Evolutionary conservation across 2,888 invertebrate species (phyloP), one percentile per base, ranked within the genome.

Genomic region (Tiphia femorata): DNA sequence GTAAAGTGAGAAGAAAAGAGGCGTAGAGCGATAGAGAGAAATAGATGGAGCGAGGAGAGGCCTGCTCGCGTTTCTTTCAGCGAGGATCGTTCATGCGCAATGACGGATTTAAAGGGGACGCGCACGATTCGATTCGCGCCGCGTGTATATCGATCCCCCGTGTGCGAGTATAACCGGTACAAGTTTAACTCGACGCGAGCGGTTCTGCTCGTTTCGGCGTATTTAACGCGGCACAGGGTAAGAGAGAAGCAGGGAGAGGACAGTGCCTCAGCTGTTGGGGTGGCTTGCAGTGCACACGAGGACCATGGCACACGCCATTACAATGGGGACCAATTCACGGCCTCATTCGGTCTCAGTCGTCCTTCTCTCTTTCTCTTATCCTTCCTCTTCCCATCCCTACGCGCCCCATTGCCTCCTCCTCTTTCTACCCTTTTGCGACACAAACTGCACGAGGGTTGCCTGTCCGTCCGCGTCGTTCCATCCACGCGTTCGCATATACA

Each of bases 301-400:
- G 69, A 72, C 66, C 68, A 63, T 71, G 67, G 72, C 73, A 66
- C 73, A 70, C 73, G 75, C 73, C 68, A 75, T 76, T 75, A 76
- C 76, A 76, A 73, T 76, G 67, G 67, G 67, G 68, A 59, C 71
- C 60, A 49, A 46, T 59, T 60, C 50, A 60, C 56, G 50, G 35
- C 35, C 14, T 62, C 46, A 49, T 49, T 51, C 8, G 10, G 10
- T 29, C 29, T 17, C 16, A n/a, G 21, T 40, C 46, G 37, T 46
- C 21, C 33, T 27, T 37, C 56, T 23, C 21, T 42, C 25, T 25
- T 38, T 23, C 43, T 30, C 33, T 41, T n/a, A 29, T 6, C 23
- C 27, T 47, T 19, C 16, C 42, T 21, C 33, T 42, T 14, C 3
- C n/a, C 8, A 16, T 20, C 25, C 17, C 19, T 52, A 51, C 57